Conservation (phyloP, 2,888 invertebrate species). For the Therioaphis trifolii region DNA sequence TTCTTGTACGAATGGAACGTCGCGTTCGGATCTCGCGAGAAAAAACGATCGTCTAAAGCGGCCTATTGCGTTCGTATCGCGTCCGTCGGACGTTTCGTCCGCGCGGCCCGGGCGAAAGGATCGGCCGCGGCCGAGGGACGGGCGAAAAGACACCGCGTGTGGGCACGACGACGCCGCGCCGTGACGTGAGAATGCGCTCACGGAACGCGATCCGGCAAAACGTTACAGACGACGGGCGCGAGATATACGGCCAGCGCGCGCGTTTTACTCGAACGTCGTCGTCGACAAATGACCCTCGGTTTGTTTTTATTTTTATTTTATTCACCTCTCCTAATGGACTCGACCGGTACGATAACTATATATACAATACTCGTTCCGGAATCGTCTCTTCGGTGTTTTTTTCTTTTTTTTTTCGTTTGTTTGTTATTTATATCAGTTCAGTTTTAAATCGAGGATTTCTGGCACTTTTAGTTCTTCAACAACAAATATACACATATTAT, state of each 20-base stretch:
- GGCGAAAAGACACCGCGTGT: too few relatives aligned
- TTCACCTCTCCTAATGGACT: conserved; percentile 58
- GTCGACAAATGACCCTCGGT: conserved; percentile 55
- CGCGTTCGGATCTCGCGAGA: too few relatives aligned
- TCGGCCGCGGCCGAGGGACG: too few relatives aligned
- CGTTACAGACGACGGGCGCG: background rate
- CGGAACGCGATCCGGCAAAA: too few relatives aligned
- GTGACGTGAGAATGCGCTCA: too few relatives aligned
- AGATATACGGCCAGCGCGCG: conserved; percentile 7
- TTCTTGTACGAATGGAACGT: too few relatives aligned
- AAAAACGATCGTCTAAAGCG: too few relatives aligned
- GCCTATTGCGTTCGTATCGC: too few relatives aligned
- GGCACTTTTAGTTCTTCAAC: conserved; percentile 31
- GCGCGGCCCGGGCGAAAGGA: too few relatives aligned
- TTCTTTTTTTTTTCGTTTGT: conserved; percentile 5
- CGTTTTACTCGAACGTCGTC: conserved; percentile 46
- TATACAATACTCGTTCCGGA: conserved; percentile 37
- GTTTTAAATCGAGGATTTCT: conserved; percentile 43
- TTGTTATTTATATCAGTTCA: conserved; percentile 48
- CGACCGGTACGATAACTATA: conserved; percentile 57
- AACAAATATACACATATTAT: background rate
- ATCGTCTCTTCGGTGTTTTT: conserved; percentile 38
- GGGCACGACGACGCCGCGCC: too few relatives aligned
- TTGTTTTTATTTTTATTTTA: conserved; percentile 59
- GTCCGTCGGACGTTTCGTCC: too few relatives aligned